Conservation (phyloP, 2,113 vertebrate species). For the Caranx ignobilis region DNA sequence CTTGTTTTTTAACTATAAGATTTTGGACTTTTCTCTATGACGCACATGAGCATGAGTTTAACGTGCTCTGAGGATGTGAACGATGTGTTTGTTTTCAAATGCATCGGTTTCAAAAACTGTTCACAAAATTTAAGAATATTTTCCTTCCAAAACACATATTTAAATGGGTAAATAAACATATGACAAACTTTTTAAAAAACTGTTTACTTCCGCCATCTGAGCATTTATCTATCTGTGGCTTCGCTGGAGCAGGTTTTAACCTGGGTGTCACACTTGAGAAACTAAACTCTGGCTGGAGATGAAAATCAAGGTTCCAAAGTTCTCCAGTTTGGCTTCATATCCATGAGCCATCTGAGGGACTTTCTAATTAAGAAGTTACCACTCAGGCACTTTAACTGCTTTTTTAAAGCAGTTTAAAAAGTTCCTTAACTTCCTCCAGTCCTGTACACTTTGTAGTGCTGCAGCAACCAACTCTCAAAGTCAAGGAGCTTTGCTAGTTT, state of each 20-base stretch:
- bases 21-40: background rate
- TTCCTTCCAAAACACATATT: constrained; percentile 20
- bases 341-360: constrained; percentile 63
- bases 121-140: constrained; percentile 14
- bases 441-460: constrained; percentile 71
- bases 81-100: constrained; percentile 7
- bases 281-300: constrained; percentile 51
- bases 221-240: constrained; percentile 19
- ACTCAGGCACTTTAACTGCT: constrained; percentile 49
- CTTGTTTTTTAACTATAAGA: background rate
- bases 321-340: constrained; percentile 49
- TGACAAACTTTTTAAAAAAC: constrained; percentile 20
- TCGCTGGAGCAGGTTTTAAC: constrained; percentile 55
- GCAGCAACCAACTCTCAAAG: constrained; percentile 67
- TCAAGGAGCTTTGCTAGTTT: constrained; percentile 67
- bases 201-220: constrained; percentile 62
- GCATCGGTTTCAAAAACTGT: background rate
- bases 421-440: constrained; percentile 66
- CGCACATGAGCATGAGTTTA: background rate
- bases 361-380: constrained; percentile 77
- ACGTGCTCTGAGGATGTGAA: background rate
- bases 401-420: constrained; percentile 65
- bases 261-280: constrained; percentile 34
- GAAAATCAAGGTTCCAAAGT: constrained; percentile 62
- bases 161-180: constrained; percentile 1